phyloP scores from a whole-genome alignment of 2,797 vertebrate genomes.

The Crypturellus tataupa region DNA sequence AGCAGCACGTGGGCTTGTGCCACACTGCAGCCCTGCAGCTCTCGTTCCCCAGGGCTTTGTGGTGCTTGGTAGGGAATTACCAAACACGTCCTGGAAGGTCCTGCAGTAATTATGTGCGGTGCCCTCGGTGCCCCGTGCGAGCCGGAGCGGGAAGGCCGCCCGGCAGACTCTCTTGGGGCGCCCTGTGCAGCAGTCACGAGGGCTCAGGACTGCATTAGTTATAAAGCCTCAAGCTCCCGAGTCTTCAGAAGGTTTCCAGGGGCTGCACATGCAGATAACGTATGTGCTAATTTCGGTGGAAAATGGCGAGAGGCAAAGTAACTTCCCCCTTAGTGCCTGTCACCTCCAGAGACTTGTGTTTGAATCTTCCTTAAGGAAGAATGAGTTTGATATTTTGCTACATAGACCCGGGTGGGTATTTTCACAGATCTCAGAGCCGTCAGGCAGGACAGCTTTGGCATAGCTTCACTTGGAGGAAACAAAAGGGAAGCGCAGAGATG shows the following conservation, averaged over 20 bases:
- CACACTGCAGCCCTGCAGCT: fast-evolving
- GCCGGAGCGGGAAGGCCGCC: background rate
- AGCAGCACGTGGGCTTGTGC: background rate
- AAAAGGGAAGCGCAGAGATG: background rate
- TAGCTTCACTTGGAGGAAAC: background rate
- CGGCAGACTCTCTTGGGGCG: background rate
- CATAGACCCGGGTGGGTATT: slow-evolving; percentile 1
- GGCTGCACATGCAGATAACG: slow-evolving; percentile 48
- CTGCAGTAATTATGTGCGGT: background rate
- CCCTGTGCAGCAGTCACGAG: background rate
- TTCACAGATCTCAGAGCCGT: background rate
- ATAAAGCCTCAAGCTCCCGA: slow-evolving; percentile 26
- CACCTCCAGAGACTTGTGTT: background rate
- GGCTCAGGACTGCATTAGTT: background rate
- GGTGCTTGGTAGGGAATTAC: background rate
- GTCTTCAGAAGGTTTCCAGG: slow-evolving; percentile 45
- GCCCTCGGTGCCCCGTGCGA: background rate
- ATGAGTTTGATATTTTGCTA: slow-evolving; percentile 20
- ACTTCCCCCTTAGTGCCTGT: slow-evolving; percentile 7
- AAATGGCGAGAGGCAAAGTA: background rate
- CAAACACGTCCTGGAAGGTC: background rate
- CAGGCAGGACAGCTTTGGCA: background rate
- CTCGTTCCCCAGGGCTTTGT: background rate
- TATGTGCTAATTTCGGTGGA: background rate
- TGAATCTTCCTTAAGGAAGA: slow-evolving; percentile 16